Evolutionary conservation across 1,140 invertebrate genomes (phyloP), one percentile per base, ranked within the genome.

Genomic region (Tetramorium alpestre): DNA sequence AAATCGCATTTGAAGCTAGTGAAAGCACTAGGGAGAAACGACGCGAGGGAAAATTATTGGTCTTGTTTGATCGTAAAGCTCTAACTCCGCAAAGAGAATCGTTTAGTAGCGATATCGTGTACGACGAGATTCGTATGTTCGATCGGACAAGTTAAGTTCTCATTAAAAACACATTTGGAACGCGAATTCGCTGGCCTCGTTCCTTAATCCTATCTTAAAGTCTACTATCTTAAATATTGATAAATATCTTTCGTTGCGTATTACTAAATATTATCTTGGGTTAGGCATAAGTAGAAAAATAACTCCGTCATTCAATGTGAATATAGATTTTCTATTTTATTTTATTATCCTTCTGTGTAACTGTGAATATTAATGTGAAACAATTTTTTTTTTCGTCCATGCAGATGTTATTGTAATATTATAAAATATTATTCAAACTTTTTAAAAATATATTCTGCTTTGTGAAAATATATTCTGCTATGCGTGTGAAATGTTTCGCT

Each of bases 31-130:
- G 28, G 49, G 75, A 70, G 86, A 60, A 65, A 86, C 51, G 81
- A 65, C 54, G 82, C 38, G 47, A 62, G 72, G 22, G 69, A 54
- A 72, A 65, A 28, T 44, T 76, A 65, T 77, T 58, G 70, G 64
- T 86, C 76, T 89, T 86, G 85, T 87, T 89, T 87, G 88, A 89
- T 90, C 88, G 62, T 60, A 49, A 89, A 90, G 76, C 80, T 89
- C 69, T 1, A 65, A 58, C 60, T 86, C 54, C 62, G 49, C 76
- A 89, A 90, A 90, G 88, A 87, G 88, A 90, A 90, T 90, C 88
- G 85, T 81, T 89, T 87, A 90, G 70, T 86, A 87, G 22, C 56
- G 47, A 87, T 75, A 90, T 77, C 84, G 56, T 64, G 7, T 58
- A 60, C 49, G 33, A 49, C 25, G 56, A 64, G 49, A 85, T 85